Evolutionary conservation across 2,113 vertebrate genomes (phyloP).

Genomic region (Prunella fulvescens): DNA sequence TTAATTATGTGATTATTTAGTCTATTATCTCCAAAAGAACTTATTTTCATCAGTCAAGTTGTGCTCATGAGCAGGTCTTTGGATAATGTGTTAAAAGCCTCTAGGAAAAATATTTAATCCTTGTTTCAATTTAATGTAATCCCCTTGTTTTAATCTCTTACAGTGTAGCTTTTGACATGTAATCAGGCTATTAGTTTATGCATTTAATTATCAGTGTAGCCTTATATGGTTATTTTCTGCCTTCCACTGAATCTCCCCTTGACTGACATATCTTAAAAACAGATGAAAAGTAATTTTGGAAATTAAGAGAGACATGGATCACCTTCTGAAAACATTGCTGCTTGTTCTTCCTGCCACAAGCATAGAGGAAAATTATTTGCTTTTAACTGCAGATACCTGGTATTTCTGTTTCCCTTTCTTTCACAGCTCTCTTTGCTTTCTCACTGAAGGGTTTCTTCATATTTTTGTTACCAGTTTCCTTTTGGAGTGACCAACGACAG

Average conservation of each 20-base stretch:
- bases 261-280: neutral
- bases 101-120: conserved; percentile 51
- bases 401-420: neutral
- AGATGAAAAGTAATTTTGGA: neutral
- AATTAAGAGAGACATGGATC: neutral
- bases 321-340: neutral
- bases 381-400: neutral
- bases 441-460: neutral
- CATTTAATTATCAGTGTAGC: conserved; percentile 8
- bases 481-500: neutral
- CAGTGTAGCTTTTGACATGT: neutral
- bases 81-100: conserved; percentile 23
- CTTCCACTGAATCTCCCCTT: neutral
- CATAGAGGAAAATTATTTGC: neutral
- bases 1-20: conserved; percentile 54
- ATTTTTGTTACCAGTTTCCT: neutral
- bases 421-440: neutral
- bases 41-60: conserved; percentile 14
- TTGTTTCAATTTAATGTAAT: conserved; percentile 30
- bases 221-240: neutral
- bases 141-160: conserved; percentile 45
- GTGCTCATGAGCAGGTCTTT: conserved; percentile 30
- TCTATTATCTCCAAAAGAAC: conserved; percentile 19
- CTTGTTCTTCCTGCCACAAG: neutral
- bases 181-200: conserved; percentile 40